Evolutionary conservation across 2,797 vertebrate genomes (phyloP).

Genomic region (Cuniculus paca): DNA sequence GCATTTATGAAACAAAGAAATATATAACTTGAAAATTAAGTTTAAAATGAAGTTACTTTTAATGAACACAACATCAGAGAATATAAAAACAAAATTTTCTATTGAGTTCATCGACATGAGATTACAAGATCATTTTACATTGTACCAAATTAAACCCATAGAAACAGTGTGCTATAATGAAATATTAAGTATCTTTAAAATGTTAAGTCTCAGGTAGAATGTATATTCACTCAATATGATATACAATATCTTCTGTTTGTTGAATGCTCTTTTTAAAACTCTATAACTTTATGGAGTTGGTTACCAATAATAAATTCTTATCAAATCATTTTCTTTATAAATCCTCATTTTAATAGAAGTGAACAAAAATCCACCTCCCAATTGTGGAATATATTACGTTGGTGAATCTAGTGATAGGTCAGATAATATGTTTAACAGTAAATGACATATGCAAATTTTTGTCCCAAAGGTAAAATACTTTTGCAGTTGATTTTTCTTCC

Average conservation of each 20-base stretch:
- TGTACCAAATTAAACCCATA: slow-evolving; percentile 9
- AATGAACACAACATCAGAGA: slow-evolving; percentile 51
- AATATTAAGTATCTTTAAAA: slow-evolving; percentile 39
- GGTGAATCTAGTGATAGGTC: slow-evolving; percentile 32
- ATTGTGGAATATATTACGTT: slow-evolving; percentile 6
- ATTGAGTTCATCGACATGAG: slow-evolving; percentile 59
- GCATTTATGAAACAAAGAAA: slow-evolving; percentile 71
- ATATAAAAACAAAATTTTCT: slow-evolving; percentile 47
- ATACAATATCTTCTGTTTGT: background rate
- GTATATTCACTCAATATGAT: background rate
- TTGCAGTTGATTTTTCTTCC: slow-evolving; percentile 47
- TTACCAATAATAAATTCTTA: slow-evolving; percentile 32
- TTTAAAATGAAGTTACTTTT: slow-evolving; percentile 66
- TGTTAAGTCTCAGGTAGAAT: slow-evolving; percentile 5
- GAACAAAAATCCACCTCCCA: background rate
- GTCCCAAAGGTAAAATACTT: slow-evolving; percentile 38
- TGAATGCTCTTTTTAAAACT: background rate
- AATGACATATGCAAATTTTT: slow-evolving; percentile 53
- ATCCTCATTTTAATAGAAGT: slow-evolving; percentile 26
- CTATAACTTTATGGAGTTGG: slow-evolving; percentile 16
- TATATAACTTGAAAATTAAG: slow-evolving; percentile 63
- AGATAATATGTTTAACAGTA: slow-evolving; percentile 44
- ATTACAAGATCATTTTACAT: background rate
- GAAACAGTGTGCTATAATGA: background rate
- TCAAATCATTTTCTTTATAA: slow-evolving; percentile 51